Conservation (phyloP, 2,797 vertebrate species). For the Malurus splendens region DNA sequence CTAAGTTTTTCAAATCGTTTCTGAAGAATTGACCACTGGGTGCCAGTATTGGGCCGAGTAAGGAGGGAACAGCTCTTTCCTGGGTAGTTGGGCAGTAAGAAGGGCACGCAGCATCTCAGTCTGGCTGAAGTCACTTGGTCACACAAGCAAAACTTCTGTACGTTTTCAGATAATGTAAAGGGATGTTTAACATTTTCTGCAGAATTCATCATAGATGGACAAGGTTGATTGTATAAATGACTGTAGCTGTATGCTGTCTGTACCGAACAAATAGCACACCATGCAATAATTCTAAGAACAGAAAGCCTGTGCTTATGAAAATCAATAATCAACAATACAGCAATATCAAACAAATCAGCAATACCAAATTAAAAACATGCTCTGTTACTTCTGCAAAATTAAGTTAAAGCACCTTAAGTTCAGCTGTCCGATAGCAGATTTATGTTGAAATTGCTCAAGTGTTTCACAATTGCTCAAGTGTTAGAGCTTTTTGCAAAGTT, state of each 20-base stretch:
- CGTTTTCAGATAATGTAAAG: fast-evolving
- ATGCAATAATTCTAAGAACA: background rate
- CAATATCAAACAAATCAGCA: background rate
- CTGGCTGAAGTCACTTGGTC: background rate
- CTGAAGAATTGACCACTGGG: background rate
- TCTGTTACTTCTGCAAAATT: background rate
- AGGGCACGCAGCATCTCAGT: fast-evolving
- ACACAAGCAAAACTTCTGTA: background rate
- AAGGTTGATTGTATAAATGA: background rate
- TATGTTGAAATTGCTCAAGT: background rate
- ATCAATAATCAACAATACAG: too few species aligned
- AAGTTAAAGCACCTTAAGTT: background rate
- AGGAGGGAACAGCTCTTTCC: background rate
- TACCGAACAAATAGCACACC: fast-evolving
- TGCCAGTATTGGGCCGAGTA: background rate
- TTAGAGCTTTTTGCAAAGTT: background rate
- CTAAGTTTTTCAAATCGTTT: background rate
- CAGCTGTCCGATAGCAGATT: background rate
- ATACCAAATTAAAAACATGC: background rate
- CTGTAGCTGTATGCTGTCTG: background rate
- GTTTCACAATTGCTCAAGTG: background rate
- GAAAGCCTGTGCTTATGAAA: background rate
- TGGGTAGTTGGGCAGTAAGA: fast-evolving
- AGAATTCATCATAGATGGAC: background rate
- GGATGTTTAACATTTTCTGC: background rate